Base-by-base conservation (phyloP, 2,113 vertebrate species). In the Sylvilagus bachmani region DNA sequence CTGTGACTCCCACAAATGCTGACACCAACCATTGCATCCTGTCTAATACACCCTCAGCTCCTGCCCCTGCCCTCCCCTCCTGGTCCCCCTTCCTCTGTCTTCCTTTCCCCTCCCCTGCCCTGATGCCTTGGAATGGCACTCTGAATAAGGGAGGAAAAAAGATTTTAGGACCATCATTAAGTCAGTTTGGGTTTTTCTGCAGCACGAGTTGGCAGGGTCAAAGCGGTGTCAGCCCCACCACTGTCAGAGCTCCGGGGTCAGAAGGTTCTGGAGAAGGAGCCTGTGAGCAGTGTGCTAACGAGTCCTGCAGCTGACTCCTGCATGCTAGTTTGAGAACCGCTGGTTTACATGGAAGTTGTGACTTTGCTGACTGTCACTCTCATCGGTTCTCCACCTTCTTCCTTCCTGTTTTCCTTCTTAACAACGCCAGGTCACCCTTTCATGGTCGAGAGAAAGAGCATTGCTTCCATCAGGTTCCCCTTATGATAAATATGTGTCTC, bases 231-330 rank as follows among this genome's bases (percentile, higher is more conserved):
- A 10, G 16, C 38, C 14, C n/a, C 55, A 58, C 27, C 11, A 21
- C 2, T 11, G 38, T 55, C 19, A 89, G 74, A 25, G n/a, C 55
- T 58, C 21, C 19, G 55, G 49, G 33, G 2, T 36, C 84, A 24
- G n/a, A 80, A 5, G 49, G 6, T 13, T 10, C 2, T 12, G n/a
- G 31, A 6, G 17, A 5, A 2, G 24, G 14, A 61, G 10, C 10
- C 11, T 2, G 3, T 1, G 0, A 2, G 2, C 7, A 0, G 2
- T 0, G 49, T 10, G 4, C 13, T 12, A 9, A 25, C 22, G 1
- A 24, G 29, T 7, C 51, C 66, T 33, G 17, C 2, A 1, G 2
- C 9, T 0, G 2, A 29, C 5, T 66, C 62, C 12, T 0, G 31
- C 24, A 0, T 0, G 1, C 10, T 7, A 4, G 7, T 51, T 36